Conservation (phyloP, 2,888 invertebrate species). For the Nyleta sp. region DNA sequence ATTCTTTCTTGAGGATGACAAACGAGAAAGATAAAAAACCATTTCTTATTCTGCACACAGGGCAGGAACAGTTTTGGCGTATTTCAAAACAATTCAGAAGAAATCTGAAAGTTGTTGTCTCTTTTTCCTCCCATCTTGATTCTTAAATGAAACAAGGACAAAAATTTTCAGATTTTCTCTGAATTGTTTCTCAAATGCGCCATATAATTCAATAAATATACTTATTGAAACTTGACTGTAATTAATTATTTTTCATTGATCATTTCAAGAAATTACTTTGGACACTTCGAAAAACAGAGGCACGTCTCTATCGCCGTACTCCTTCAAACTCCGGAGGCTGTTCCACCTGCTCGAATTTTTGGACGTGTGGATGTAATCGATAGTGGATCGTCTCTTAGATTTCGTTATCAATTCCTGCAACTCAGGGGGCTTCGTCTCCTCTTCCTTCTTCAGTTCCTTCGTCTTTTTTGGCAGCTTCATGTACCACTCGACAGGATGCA, state of each 20-base stretch:
- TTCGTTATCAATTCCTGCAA: slow-evolving; percentile 65
- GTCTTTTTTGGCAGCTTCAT: slow-evolving; percentile 57
- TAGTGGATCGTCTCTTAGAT: slow-evolving; percentile 71
- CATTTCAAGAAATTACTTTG: slow-evolving; percentile 40
- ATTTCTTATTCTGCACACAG: too few species aligned
- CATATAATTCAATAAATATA: too few species aligned
- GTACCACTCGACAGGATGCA: slow-evolving; percentile 91
- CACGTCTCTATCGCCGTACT: slow-evolving; percentile 49
- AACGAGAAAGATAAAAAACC: too few species aligned
- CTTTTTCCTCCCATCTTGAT: too few species aligned
- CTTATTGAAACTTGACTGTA: too few species aligned
- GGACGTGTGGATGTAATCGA: slow-evolving; percentile 69
- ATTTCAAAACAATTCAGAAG: too few species aligned
- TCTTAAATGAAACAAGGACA: too few species aligned
- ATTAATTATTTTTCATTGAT: too few species aligned
- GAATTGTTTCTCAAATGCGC: not conserved
- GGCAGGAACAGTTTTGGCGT: too few species aligned
- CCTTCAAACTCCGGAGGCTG: slow-evolving; percentile 76
- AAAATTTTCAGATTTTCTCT: not conserved
- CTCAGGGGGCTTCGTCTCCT: slow-evolving; percentile 66
- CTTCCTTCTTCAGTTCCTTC: slow-evolving; percentile 68
- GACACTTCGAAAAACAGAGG: slow-evolving; percentile 39
- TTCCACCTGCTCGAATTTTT: slow-evolving; percentile 71
- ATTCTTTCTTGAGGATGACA: too few species aligned
- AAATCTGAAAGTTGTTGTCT: slow-evolving; percentile 22